Conservation (phyloP, 2,113 vertebrate genomes). For the Scopus umbretta region DNA sequence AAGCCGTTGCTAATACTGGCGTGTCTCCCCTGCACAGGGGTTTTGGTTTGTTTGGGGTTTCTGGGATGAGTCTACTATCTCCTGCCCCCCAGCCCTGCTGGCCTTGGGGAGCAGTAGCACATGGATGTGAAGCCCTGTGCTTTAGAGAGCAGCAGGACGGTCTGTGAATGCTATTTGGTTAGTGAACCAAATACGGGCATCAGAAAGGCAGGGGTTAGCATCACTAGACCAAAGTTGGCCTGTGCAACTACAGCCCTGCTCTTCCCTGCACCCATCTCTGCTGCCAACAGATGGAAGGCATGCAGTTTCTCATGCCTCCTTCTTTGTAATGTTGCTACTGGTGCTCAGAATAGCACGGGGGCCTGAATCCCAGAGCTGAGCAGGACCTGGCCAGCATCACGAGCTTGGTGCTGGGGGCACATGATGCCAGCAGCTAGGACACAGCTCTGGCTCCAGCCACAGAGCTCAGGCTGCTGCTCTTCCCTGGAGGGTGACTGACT, state of each 20-base stretch:
- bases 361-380: neutral
- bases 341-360: neutral
- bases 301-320: neutral
- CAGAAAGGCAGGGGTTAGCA: neutral
- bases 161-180: neutral
- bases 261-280: neutral
- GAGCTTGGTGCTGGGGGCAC: neutral
- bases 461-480: fast-evolving
- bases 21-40: too few relatives aligned
- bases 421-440: neutral
- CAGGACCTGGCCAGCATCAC: neutral
- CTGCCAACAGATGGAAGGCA: neutral
- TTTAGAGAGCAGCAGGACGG: neutral
- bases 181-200: neutral
- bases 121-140: neutral
- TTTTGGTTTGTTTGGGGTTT: neutral
- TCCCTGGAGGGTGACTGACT: neutral
- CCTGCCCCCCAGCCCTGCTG: neutral
- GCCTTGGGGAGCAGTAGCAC: fast-evolving
- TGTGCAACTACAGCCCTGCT: neutral
- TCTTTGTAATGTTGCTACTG: neutral
- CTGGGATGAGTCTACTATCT: neutral
- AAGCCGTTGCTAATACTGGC: neutral
- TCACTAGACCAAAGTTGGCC: neutral
- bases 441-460: neutral